Conservation (phyloP, 2,888 invertebrate genomes). For the Scaptomyza parva region DNA sequence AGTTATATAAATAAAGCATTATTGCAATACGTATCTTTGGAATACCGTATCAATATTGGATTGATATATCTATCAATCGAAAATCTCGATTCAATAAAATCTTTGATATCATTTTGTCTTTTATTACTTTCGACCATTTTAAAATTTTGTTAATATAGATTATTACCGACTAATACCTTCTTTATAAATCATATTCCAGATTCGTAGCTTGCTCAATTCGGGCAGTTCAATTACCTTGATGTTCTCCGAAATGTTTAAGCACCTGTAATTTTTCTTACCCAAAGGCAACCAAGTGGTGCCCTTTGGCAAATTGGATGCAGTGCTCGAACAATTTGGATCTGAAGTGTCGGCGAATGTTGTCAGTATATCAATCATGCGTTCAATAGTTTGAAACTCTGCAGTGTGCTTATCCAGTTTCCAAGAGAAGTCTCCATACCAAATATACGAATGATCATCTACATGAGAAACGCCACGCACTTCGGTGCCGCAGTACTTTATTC, state of each 20-base stretch:
- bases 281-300: conserved; percentile 59
- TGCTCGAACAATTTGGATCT: conserved; percentile 77
- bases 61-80: too few relatives aligned
- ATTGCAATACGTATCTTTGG: not conserved
- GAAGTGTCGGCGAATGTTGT: conserved; percentile 79
- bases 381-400: conserved; percentile 81
- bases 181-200: conserved; percentile 79
- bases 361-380: conserved; percentile 82
- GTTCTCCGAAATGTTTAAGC: conserved; percentile 77
- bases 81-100: too few relatives aligned
- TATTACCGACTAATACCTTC: not conserved
- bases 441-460: conserved; percentile 83
- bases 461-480: conserved; percentile 81
- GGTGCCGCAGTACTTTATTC: conserved; percentile 78
- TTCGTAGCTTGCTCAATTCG: conserved; percentile 73
- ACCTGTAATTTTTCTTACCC: conserved; percentile 58
- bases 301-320: conserved; percentile 19
- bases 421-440: conserved; percentile 81
- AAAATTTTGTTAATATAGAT: not conserved
- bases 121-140: not conserved
- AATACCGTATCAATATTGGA: too few relatives aligned
- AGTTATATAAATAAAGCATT: not conserved
- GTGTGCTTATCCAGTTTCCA: conserved; percentile 73
- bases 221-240: conserved; percentile 77
- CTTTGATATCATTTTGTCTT: too few relatives aligned